Evolutionary conservation across 2,113 vertebrate genomes (phyloP), one percentile per base, ranked within the genome.

Genomic region (Mohoua ochrocephala): DNA sequence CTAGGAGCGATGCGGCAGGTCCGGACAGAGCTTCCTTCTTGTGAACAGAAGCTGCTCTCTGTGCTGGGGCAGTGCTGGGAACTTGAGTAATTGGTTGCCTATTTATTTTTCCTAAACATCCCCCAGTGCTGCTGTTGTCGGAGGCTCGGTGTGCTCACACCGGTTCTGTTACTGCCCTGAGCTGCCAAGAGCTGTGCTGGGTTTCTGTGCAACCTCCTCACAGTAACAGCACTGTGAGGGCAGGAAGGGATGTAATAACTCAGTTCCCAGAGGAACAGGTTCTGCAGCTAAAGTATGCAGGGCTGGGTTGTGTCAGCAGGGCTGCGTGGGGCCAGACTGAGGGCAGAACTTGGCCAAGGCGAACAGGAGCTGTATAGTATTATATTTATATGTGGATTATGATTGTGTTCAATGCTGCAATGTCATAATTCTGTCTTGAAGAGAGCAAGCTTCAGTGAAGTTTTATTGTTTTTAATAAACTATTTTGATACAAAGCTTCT

Each of bases 401-500:
- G 74, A 71, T 95, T 75, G 68, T 97, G 56, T 95, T 91, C 90
- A 86, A 94, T 92, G 67, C 78, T 81, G 56, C 53, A 65, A 9
- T 95, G 92, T 94, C 85, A 93, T 86, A 97, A 79, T 91, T 86
- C 93, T 97, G 95, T 97, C 96, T 95, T 50, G 77, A 96, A 63
- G 97, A 97, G 96, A 98, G 97, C 86, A 98, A 95, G 94, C 92
- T 98, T 97, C 96, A 96, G 63, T 96, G 96, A 98, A 96, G 95
- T 97, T 75, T 97, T 97, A 95, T 1, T 92, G 50, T 91, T 98
- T 97, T 92, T 97, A 98, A 98, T 98, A 98, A 98, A 98, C 96
- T 97, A 96, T 98, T 98, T 98, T 98, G 96, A 91, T 98, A 98
- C 68, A 93, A 97, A 96, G 82, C 28, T 91, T 0, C 65, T 64